Evolutionary conservation across 1,140 invertebrate species (phyloP).

Genomic region (Diabrotica virgifera): DNA sequence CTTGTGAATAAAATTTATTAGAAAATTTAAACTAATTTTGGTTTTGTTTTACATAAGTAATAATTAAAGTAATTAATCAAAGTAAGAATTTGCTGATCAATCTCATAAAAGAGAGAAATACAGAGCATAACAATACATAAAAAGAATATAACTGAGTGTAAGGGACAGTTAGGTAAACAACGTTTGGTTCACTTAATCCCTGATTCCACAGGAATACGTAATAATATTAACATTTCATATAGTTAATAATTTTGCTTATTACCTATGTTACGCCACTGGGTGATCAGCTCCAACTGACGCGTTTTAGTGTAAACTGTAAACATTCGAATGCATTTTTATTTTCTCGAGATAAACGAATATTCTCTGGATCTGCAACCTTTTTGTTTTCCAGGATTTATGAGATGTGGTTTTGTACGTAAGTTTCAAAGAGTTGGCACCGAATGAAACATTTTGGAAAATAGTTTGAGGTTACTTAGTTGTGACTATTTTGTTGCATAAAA

Average conservation of each 20-base stretch:
- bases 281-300: background rate
- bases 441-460: too few species aligned
- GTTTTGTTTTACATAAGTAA: too few species aligned
- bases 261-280: background rate
- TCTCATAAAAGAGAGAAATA: too few species aligned
- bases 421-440: too few species aligned
- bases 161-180: background rate
- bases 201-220: too few species aligned
- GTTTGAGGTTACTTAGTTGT: too few species aligned
- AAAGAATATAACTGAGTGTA: background rate
- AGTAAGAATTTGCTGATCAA: too few species aligned
- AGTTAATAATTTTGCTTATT: background rate
- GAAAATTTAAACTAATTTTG: too few species aligned
- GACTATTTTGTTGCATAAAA: too few species aligned
- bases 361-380: background rate
- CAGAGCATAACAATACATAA: background rate
- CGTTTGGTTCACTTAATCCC: background rate
- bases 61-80: too few species aligned
- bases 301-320: constrained; percentile 33
- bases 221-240: background rate
- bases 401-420: background rate
- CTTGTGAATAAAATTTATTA: too few species aligned
- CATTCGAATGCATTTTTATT: constrained; percentile 46
- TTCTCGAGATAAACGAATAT: constrained; percentile 28
- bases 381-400: background rate